A percentile compares a stretch with the other conserved stretches of the same genome.
Conservation (phyloP, 2,797 vertebrate species). For the Brotula barbata region DNA sequence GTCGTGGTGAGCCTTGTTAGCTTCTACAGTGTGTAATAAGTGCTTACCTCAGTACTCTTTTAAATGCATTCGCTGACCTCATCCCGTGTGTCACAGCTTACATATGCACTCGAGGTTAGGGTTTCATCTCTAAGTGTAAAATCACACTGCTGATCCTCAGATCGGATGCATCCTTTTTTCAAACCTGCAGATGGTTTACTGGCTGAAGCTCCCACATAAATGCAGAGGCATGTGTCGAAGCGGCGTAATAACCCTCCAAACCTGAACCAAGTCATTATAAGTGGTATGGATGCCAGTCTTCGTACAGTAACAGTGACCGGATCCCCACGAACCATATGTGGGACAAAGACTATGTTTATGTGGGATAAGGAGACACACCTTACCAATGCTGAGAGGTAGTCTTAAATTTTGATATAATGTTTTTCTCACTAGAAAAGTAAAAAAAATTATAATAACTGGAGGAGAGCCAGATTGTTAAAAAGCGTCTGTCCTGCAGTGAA, state of each 20-base stretch:
- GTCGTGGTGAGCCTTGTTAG: background rate
- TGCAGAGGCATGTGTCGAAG: background rate
- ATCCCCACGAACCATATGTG: too few relatives aligned
- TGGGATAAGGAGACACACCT: too few relatives aligned
- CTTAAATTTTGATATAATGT: too few relatives aligned
- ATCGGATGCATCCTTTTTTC: background rate
- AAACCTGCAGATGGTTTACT: background rate
- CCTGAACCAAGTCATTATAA: background rate
- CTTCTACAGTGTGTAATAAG: background rate
- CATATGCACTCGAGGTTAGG: constrained; percentile 10
- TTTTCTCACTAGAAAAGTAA: too few relatives aligned
- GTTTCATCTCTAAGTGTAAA: background rate
- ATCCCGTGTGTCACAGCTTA: background rate
- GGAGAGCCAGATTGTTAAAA: too few relatives aligned
- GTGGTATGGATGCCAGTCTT: too few relatives aligned
- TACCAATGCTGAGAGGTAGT: too few relatives aligned
- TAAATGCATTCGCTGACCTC: constrained; percentile 14
- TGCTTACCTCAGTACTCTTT: background rate
- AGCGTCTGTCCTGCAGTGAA: too few relatives aligned
- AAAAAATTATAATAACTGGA: too few relatives aligned
- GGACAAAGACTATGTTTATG: too few relatives aligned
- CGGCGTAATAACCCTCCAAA: background rate
- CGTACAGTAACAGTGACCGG: too few relatives aligned
- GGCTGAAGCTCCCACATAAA: background rate
- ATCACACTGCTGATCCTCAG: background rate